phyloP scores from a whole-genome alignment of 2,797 vertebrate genomes.

The Trachops cirrhosus region DNA sequence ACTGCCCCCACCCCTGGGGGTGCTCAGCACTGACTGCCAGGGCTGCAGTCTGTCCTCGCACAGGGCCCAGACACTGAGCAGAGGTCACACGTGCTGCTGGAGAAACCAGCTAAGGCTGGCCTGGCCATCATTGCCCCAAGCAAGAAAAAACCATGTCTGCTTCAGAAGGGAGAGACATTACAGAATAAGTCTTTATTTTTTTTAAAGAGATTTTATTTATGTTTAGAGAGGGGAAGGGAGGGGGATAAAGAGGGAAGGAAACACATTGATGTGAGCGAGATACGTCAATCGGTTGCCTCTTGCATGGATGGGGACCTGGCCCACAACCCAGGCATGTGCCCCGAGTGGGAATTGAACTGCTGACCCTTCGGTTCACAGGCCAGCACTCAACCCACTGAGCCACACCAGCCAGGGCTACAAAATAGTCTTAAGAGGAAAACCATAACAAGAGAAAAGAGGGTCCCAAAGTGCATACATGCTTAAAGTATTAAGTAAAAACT shows the following conservation, averaged over 20 bases:
- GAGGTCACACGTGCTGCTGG: background rate
- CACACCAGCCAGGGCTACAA: background rate
- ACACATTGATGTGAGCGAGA: too few relatives aligned
- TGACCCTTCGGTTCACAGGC: too few relatives aligned
- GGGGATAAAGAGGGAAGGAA: too few relatives aligned
- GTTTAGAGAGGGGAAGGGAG: background rate
- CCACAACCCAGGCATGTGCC: too few relatives aligned
- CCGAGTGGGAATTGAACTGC: too few relatives aligned
- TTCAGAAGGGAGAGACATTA: background rate
- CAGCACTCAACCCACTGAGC: too few relatives aligned
- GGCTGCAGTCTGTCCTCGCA: background rate
- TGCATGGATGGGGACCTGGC: too few relatives aligned
- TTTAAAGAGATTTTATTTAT: too few relatives aligned
- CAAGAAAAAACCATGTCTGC: background rate
- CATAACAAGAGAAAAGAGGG: background rate
- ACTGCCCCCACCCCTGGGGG: background rate
- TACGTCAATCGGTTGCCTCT: too few relatives aligned
- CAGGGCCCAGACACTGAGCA: background rate
- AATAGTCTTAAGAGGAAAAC: background rate
- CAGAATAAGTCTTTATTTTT: too few relatives aligned
- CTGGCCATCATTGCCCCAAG: accelerated
- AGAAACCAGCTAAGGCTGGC: background rate
- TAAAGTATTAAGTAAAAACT: background rate
- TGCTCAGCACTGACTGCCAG: background rate
- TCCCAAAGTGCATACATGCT: background rate